Conservation (phyloP, 2,888 invertebrate genomes). For the Chorisops tibialis region DNA sequence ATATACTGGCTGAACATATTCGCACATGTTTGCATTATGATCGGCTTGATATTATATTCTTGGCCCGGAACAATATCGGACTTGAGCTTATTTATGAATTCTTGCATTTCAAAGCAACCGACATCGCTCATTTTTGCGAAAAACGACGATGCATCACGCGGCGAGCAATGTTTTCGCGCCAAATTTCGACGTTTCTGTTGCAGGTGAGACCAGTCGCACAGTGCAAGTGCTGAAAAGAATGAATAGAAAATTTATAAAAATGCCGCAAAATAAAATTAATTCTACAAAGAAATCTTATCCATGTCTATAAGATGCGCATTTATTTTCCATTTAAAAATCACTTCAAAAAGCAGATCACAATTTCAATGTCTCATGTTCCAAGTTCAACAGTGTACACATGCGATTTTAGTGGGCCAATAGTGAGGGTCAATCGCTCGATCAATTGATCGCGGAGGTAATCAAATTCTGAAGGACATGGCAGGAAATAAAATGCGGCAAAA, state of each 20-base stretch:
- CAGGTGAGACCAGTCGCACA: conserved; percentile 83
- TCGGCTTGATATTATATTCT: conserved; percentile 63
- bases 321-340: no score
- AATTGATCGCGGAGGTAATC: conserved; percentile 13
- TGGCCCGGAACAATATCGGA: conserved; percentile 48
- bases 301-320: no score
- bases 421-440: conserved; percentile 21
- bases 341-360: no score
- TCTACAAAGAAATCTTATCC: neutral
- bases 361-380: neutral
- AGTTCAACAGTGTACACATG: conserved; percentile 24
- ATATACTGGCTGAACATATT: conserved; percentile 86
- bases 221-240: conserved; percentile 69
- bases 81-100: conserved; percentile 59
- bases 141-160: conserved; percentile 69
- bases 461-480: conserved; percentile 19
- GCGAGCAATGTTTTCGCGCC: conserved; percentile 76
- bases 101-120: conserved; percentile 62
- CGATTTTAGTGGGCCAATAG: conserved; percentile 25
- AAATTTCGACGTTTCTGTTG: conserved; percentile 75
- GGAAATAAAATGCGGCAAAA: conserved; percentile 9
- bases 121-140: conserved; percentile 70
- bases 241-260: conserved; percentile 29
- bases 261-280: neutral
- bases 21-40: conserved; percentile 69